Percentiles rank a stretch among this genome's conserved stretches.
phyloP scores from a whole-genome alignment of 2,888 invertebrate species.

The Cecidostiba fungosa region DNA sequence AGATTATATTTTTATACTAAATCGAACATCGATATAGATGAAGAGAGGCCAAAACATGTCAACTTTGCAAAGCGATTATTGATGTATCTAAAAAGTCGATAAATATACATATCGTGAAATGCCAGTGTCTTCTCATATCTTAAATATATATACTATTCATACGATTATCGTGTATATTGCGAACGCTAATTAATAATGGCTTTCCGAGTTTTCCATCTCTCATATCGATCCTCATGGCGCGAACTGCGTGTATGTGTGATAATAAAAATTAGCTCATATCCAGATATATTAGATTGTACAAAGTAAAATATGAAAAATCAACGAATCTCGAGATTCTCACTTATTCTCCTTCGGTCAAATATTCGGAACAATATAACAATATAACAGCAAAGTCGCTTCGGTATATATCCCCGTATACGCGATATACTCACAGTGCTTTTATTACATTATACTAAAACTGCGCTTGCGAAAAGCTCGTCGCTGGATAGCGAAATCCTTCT shows the following conservation, averaged over 20 bases:
- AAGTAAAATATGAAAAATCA: not conserved
- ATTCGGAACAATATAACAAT: not conserved
- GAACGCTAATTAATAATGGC: slow-evolving; percentile 53
- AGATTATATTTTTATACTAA: too few species aligned
- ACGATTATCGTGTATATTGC: slow-evolving; percentile 46
- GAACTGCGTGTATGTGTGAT: not conserved
- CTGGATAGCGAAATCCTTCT: not conserved
- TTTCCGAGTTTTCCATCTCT: slow-evolving; percentile 59
- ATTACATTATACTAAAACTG: not conserved
- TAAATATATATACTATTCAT: slow-evolving; percentile 16
- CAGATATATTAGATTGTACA: too few species aligned
- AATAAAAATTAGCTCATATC: not conserved
- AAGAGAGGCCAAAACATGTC: not conserved
- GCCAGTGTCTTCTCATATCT: slow-evolving; percentile 24
- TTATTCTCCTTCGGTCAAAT: too few species aligned
- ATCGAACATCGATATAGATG: not conserved
- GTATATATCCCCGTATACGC: too few species aligned
- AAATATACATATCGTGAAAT: slow-evolving; percentile 34
- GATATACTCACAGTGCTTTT: not conserved
- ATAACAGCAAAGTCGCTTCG: not conserved
- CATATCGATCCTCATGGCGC: slow-evolving; percentile 37
- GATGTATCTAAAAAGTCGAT: slow-evolving; percentile 42
- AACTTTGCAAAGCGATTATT: slow-evolving; percentile 40
- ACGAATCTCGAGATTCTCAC: not conserved
- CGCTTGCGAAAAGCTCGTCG: slow-evolving; percentile 19